Conservation (phyloP, 1,140 invertebrate species). For the Bombus picipes region DNA sequence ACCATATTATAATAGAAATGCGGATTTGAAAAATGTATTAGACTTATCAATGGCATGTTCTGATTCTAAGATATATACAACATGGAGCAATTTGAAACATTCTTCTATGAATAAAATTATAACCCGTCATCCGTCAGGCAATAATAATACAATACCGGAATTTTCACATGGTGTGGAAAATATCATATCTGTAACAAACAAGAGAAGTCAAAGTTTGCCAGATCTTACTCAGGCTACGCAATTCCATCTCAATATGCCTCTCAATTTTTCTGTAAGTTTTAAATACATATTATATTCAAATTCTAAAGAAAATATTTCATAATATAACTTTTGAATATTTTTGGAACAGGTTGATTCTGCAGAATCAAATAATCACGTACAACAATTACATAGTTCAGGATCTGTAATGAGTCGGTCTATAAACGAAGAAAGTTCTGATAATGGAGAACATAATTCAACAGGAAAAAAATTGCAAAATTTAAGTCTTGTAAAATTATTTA, state of each 20-base stretch:
- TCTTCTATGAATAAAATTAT: conserved; percentile 79
- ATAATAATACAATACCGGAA: conserved; percentile 86
- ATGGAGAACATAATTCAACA: conserved; percentile 76
- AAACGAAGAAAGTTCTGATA: conserved; percentile 81
- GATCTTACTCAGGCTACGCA: conserved; percentile 74
- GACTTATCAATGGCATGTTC: conserved; percentile 92
- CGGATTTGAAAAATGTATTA: conserved; percentile 80
- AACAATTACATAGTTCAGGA: conserved; percentile 78
- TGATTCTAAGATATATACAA: conserved; percentile 90
- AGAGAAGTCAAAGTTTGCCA: conserved; percentile 78
- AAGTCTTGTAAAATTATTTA: conserved; percentile 93
- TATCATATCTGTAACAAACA: conserved; percentile 59
- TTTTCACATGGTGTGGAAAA: conserved; percentile 70
- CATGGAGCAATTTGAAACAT: conserved; percentile 91
- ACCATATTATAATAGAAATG: conserved; percentile 74
- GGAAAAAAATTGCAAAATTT: conserved; percentile 85
- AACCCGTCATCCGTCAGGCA: conserved; percentile 89
- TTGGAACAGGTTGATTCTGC: conserved; percentile 76
- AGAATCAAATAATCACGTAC: conserved; percentile 77
- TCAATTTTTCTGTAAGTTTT: conserved; percentile 79
- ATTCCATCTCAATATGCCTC: conserved; percentile 71
- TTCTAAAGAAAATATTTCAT: background rate
- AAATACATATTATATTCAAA: background rate
- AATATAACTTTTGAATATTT: conserved; percentile 22
- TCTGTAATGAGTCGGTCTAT: conserved; percentile 79